These are phyloP conservation scores for Oxyteleia sp. DNA, from an alignment of 2,888 invertebrate species.

Conservation along the genomic window DNA sequence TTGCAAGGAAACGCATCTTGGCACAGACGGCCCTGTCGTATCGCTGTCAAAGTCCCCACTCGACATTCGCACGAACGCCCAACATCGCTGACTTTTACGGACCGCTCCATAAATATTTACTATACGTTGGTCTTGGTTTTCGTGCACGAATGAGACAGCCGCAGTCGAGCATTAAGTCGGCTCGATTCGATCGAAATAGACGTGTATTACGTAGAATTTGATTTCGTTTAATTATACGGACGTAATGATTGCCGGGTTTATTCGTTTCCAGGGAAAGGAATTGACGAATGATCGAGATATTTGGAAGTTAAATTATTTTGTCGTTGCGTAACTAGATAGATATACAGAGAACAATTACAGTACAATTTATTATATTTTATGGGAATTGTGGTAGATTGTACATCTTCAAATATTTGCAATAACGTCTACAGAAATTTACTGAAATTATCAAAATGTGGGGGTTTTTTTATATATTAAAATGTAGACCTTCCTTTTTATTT, in stretches of 20 bases:
- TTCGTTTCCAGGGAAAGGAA: background rate
- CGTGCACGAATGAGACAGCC: conserved; percentile 61
- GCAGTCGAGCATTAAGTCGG: conserved; percentile 47
- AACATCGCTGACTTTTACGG: conserved; percentile 73
- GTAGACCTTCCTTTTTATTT: too few relatives aligned
- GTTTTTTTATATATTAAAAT: too few relatives aligned
- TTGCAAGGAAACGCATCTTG: conserved; percentile 68
- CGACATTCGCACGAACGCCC: conserved; percentile 67
- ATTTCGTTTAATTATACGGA: conserved; percentile 44
- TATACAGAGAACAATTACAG: too few relatives aligned
- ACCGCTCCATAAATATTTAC: conserved; percentile 75
- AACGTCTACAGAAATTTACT: too few relatives aligned
- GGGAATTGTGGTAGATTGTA: too few relatives aligned
- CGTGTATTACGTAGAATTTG: conserved; percentile 39
- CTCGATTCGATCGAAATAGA: conserved; percentile 41
- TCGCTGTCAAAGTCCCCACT: conserved; percentile 73
- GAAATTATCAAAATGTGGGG: too few relatives aligned
- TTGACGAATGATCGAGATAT: background rate
- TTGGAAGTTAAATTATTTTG: too few relatives aligned
- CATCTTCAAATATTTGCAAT: too few relatives aligned
- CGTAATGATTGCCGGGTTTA: conserved; percentile 16
- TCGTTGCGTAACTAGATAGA: too few relatives aligned
- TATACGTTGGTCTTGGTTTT: conserved; percentile 43
- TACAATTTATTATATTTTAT: too few relatives aligned
- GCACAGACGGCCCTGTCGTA: conserved; percentile 67